A percentile compares a stretch with the other conserved stretches of the same genome.
Conservation (phyloP, 1,140 invertebrate species). For the Pachypsylla venusta region DNA sequence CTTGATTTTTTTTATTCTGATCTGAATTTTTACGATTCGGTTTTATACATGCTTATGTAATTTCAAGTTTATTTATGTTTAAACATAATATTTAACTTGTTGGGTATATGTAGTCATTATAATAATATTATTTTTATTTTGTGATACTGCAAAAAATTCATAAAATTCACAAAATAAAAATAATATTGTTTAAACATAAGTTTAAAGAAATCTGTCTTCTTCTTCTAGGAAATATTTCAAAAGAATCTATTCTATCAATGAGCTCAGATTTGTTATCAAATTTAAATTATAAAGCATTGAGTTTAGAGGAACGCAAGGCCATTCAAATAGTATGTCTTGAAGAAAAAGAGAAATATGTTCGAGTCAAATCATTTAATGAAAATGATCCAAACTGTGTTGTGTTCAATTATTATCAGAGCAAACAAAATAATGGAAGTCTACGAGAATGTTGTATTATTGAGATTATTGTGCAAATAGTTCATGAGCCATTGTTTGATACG, state of each 20-base stretch:
- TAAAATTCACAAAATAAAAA: too few species aligned
- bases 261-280: neutral
- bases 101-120: too few species aligned
- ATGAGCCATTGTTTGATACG: slow-evolving; percentile 3
- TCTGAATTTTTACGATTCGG: too few species aligned
- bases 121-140: too few species aligned
- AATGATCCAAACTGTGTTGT: neutral
- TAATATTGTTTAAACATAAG: too few species aligned
- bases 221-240: neutral
- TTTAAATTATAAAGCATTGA: neutral
- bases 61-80: too few species aligned
- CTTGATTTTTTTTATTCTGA: too few species aligned
- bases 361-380: neutral
- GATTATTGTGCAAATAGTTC: neutral
- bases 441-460: neutral
- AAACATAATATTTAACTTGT: too few species aligned
- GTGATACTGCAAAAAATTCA: too few species aligned
- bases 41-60: too few species aligned
- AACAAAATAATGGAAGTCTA: neutral
- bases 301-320: neutral
- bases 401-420: slow-evolving; percentile 1
- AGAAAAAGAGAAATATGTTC: neutral
- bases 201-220: too few species aligned
- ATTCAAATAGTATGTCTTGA: neutral
- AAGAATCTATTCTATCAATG: neutral